Conservation (phyloP, 1,140 invertebrate species). For the Mizuhopecten yessoensis region DNA sequence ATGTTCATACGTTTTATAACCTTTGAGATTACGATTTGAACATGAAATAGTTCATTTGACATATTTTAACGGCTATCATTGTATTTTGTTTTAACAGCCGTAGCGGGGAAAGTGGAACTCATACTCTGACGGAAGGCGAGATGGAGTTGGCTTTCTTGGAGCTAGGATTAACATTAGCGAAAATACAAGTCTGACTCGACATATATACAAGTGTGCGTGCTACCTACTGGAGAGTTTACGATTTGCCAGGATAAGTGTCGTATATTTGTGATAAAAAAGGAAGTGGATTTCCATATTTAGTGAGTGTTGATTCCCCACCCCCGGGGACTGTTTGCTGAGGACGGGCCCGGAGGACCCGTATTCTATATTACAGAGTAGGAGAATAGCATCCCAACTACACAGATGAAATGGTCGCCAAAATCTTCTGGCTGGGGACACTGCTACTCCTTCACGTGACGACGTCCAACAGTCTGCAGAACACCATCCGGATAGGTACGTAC, state of each 20-base stretch:
- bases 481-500: constrained; percentile 7
- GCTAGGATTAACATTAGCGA: not conserved
- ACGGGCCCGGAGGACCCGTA: not conserved
- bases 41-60: not conserved
- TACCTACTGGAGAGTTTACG: not conserved
- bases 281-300: not conserved
- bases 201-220: not conserved
- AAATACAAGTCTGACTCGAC: not conserved
- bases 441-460: not conserved
- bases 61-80: not conserved
- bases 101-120: not conserved
- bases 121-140: not conserved
- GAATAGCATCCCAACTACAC: not conserved
- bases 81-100: not conserved
- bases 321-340: constrained; percentile 10
- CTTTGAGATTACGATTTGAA: not conserved
- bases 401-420: constrained; percentile 37
- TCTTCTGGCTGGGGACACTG: constrained; percentile 30
- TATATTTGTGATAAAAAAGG: not conserved
- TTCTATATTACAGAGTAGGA: too few relatives aligned
- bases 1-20: not conserved
- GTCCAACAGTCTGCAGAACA: not conserved
- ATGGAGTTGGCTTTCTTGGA: not conserved
- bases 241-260: too few relatives aligned
- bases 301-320: not conserved